phyloP scores from a whole-genome alignment of 1,140 invertebrate genomes.

The Platyscapa corneri region DNA sequence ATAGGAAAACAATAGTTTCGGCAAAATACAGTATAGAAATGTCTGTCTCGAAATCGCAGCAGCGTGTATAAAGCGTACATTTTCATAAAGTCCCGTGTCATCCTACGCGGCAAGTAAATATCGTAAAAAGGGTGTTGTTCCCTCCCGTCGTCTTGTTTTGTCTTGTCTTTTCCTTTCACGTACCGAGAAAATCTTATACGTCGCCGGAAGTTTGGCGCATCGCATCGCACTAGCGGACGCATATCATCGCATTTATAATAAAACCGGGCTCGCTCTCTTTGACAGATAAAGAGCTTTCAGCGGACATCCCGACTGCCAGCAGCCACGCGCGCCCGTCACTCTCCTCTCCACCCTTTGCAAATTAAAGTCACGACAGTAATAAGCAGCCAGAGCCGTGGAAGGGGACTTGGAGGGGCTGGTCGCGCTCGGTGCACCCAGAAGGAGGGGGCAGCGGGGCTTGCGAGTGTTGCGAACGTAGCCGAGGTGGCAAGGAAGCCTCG shows the following conservation, averaged over 20 bases:
- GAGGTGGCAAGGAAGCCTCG: slow-evolving; percentile 7
- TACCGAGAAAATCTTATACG: too few relatives aligned
- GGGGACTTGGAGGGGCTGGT: not conserved
- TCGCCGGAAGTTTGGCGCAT: too few relatives aligned
- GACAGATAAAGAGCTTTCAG: slow-evolving; percentile 57
- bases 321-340: not conserved
- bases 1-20: too few relatives aligned
- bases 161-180: too few relatives aligned
- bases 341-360: slow-evolving; percentile 53
- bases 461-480: not conserved
- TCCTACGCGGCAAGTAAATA: too few relatives aligned
- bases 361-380: slow-evolving; percentile 67
- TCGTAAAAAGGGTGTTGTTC: too few relatives aligned
- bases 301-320: slow-evolving; percentile 10
- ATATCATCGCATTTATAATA: too few relatives aligned
- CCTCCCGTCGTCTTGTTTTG: not conserved
- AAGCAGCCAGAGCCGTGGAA: slow-evolving; percentile 57
- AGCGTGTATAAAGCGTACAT: too few relatives aligned
- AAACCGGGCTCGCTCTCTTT: slow-evolving; percentile 55
- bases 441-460: not conserved
- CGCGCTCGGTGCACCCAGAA: not conserved
- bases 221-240: too few relatives aligned
- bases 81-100: too few relatives aligned
- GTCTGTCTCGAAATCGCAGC: not conserved
- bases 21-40: too few relatives aligned